These are phyloP conservation scores for Scyliorhinus canicula DNA, from an alignment of 2,797 vertebrate genomes.

Conservation along the genomic window DNA sequence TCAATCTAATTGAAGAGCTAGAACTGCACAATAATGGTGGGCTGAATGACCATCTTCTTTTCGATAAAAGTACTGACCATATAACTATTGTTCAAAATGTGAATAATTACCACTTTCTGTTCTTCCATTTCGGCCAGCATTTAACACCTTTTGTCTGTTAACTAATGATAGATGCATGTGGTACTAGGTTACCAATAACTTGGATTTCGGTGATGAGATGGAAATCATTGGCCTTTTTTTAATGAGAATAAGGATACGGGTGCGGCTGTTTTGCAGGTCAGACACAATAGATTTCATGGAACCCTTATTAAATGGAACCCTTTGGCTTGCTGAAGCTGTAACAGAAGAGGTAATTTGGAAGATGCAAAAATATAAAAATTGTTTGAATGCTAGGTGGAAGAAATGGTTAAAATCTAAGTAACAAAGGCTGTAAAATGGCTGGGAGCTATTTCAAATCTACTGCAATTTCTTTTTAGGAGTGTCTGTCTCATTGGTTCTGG, in stretches of 20 bases:
- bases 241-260: constrained; percentile 6
- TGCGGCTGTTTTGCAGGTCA: not conserved
- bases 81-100: not conserved
- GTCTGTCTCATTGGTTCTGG: not conserved
- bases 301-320: not conserved
- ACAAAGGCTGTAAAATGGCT: not conserved
- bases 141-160: not conserved
- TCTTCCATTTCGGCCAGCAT: not conserved
- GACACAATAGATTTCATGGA: not conserved
- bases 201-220: not conserved
- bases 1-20: not conserved
- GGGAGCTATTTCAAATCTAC: not conserved
- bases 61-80: not conserved
- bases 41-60: not conserved
- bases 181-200: not conserved
- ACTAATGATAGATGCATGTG: not conserved
- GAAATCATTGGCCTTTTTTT: not conserved
- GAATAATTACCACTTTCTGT: not conserved
- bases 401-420: not conserved
- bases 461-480: not conserved
- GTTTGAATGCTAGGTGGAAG: not conserved
- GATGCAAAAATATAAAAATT: not conserved
- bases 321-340: constrained; percentile 5
- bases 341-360: not conserved
- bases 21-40: not conserved